Evolutionary conservation across 1,140 invertebrate genomes (phyloP).

Genomic region (Brachionus koreanus): DNA sequence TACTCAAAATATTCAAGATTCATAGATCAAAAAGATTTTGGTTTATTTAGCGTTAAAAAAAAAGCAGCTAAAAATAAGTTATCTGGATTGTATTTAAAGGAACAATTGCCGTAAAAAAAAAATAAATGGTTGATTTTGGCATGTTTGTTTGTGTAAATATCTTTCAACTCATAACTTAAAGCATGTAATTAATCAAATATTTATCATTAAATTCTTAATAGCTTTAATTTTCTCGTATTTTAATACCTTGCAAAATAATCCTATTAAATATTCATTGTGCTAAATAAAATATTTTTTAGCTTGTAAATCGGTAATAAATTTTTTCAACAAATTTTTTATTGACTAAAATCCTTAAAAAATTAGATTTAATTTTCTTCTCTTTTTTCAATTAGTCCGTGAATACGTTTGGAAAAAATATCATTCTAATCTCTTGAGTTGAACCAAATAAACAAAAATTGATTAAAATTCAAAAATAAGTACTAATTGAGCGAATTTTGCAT

Average conservation of each 20-base stretch:
- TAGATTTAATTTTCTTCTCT: no score
- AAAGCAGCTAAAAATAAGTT: neutral
- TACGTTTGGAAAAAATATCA: no score
- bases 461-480: no score
- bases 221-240: neutral
- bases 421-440: no score
- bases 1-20: neutral
- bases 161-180: neutral
- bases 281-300: neutral
- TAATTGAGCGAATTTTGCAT: no score
- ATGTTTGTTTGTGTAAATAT: neutral
- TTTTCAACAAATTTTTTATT: no score
- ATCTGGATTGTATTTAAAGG: neutral
- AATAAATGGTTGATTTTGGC: neutral
- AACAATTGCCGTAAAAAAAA: neutral
- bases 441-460: no score
- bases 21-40: neutral
- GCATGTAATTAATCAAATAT: constrained; percentile 4
- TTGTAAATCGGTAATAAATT: neutral
- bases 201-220: neutral
- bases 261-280: neutral
- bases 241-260: neutral
- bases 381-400: no score
- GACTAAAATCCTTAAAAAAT: no score
- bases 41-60: neutral